Conservation (phyloP, 2,113 vertebrate species). For the Brachirus orientalis region DNA sequence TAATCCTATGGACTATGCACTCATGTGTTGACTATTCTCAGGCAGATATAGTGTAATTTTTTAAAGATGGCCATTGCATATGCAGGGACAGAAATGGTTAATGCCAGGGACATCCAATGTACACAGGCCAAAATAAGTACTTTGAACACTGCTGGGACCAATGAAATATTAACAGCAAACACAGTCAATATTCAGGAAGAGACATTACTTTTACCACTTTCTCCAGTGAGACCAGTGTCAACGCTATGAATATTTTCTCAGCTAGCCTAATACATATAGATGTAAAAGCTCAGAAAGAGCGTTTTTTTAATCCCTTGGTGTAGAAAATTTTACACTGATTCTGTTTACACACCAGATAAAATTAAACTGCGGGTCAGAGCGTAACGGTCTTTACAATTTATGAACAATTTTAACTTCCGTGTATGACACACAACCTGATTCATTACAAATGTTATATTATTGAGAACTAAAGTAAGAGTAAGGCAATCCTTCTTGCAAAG, state of each 20-base stretch:
- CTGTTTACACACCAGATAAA: not conserved
- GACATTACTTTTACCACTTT: constrained; percentile 3
- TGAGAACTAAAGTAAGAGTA: constrained; percentile 30
- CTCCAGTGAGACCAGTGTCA: constrained; percentile 21
- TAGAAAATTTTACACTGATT: not conserved
- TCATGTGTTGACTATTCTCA: too few relatives aligned
- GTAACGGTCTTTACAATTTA: not conserved
- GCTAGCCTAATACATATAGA: constrained; percentile 39
- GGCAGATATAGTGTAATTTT: too few relatives aligned
- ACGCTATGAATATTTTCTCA: constrained; percentile 46
- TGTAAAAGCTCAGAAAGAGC: constrained; percentile 16
- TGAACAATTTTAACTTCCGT: constrained; percentile 2
- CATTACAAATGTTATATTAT: constrained; percentile 1
- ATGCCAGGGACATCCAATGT: constrained; percentile 10
- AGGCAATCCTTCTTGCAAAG: constrained; percentile 20
- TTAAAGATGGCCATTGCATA: not conserved
- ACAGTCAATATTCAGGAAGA: constrained; percentile 39
- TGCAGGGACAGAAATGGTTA: constrained; percentile 13
- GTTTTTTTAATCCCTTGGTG: not conserved
- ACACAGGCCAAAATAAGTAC: constrained; percentile 1
- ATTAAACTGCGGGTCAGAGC: constrained; percentile 9
- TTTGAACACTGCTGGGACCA: constrained; percentile 6
- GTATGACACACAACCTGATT: constrained; percentile 2
- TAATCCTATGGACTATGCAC: too few relatives aligned
- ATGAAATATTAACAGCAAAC: constrained; percentile 41